phyloP scores from a whole-genome alignment of 2,113 vertebrate genomes.

The Neodon shergylaensis region DNA sequence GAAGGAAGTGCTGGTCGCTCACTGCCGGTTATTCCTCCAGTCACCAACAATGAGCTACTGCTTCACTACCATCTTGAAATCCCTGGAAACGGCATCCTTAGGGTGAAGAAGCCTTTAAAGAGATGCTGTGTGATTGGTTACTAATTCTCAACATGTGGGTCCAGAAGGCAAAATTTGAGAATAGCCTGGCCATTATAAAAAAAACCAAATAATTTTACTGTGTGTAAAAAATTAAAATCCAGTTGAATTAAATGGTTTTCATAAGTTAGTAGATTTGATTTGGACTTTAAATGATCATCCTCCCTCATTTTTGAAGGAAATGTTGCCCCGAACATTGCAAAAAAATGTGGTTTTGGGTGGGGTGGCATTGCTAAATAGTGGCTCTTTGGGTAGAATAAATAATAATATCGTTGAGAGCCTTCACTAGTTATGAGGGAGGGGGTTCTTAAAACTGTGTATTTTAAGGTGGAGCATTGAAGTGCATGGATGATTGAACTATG shows the following conservation, averaged over 20 bases:
- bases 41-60: not conserved
- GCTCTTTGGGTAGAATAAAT: slow-evolving; percentile 59
- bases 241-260: slow-evolving; percentile 46
- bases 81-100: not conserved
- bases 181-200: not conserved
- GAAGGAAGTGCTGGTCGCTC: not conserved
- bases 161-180: not conserved
- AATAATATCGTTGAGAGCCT: slow-evolving; percentile 26
- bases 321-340: slow-evolving; percentile 45
- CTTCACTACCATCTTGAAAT: not conserved
- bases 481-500: not conserved
- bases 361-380: slow-evolving; percentile 31
- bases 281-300: slow-evolving; percentile 1
- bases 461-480: slow-evolving; percentile 44
- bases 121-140: not conserved
- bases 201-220: slow-evolving; percentile 15
- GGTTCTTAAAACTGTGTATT: not conserved
- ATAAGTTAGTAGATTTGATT: slow-evolving; percentile 21
- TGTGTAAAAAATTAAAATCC: not conserved
- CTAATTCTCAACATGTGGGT: not conserved
- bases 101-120: not conserved
- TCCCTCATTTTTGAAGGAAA: slow-evolving; percentile 42
- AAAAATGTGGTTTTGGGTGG: slow-evolving; percentile 47
- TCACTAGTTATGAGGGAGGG: not conserved
- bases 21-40: not conserved